Evolutionary conservation across 1,140 invertebrate genomes (phyloP), one percentile per base, ranked within the genome.

Genomic region (Ephestia elutella): DNA sequence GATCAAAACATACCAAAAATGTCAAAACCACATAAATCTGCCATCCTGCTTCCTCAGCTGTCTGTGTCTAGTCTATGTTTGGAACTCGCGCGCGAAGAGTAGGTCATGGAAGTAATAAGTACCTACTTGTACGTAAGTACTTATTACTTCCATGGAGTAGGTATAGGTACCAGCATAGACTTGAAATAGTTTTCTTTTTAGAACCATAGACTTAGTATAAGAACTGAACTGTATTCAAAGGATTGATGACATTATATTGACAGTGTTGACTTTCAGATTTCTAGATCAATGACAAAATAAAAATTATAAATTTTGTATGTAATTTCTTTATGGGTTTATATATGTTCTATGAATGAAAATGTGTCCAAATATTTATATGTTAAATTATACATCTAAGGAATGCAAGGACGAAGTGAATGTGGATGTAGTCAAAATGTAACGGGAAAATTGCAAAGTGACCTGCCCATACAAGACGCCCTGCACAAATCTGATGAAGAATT

Each of bases 401-500:
- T 53, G 50, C 50, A 53, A 53, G 15, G 21, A 7, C 50, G 28
- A 53, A 53, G 50, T 53, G 50, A 53, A 25, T 3, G 15, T 2
- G 13, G 50, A 1, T n/a, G 19, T n/a, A 53, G 50, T 25, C 50
- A 20, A 15, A 0, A 25, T 25, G 21, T 15, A 21, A 15, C 50
- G 5, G 17, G 11, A 15, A 53, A 25, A 5, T n/a, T 19, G 17
- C 18, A 18, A 25, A 20, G 19, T 21, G 50, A 25, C 2, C 50
- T 20, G 19, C n/a, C 50, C 9, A n/a, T 25, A 25, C 19, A 53
- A 21, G 21, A 21, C 20, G 19, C 21, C n/a, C 21, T 53, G 8
- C 2, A 50, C 15, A 53, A 53, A n/a, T 25, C 50, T 21, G 21
- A 53, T 21, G 50, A 53, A 25, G 49, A 53, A 25, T 53, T 53